phyloP scores from a whole-genome alignment of 2,113 vertebrate genomes.

The Kryptolebias marmoratus region DNA sequence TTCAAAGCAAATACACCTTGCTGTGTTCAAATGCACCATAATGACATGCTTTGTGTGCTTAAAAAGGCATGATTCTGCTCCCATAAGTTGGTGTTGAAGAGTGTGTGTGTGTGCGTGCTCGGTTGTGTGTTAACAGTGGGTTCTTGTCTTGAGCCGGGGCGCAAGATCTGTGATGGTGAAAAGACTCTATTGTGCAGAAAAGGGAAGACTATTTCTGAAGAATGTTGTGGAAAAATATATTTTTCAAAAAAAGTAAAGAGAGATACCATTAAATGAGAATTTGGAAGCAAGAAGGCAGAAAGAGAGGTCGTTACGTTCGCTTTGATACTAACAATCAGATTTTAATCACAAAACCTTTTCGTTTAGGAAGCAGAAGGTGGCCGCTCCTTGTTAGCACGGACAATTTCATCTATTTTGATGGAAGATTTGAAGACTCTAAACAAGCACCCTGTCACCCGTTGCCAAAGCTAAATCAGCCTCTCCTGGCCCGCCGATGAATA shows the following conservation, averaged over 20 bases:
- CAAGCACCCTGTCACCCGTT: constrained; percentile 24
- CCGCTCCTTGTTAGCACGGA: constrained; percentile 45
- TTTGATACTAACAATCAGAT: no score
- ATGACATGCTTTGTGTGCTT: constrained; percentile 10
- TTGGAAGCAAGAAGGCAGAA: neutral
- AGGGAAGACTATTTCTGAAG: constrained; percentile 4
- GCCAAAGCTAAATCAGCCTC: constrained; percentile 29
- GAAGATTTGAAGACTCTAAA: constrained; percentile 46
- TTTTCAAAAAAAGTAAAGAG: neutral
- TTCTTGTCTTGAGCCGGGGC: constrained; percentile 48
- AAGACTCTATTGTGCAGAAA: constrained; percentile 62
- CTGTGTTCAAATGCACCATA: neutral
- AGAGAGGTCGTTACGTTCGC: neutral
- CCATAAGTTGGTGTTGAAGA: neutral
- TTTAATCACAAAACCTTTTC: no score
- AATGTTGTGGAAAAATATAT: constrained; percentile 2
- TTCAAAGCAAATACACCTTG: neutral
- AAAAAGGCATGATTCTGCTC: constrained; percentile 11
- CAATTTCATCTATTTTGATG: constrained; percentile 60
- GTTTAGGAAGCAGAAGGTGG: neutral
- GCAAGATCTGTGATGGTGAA: constrained; percentile 47
- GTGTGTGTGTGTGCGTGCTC: constrained; percentile 7
- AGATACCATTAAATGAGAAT: neutral
- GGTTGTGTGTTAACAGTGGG: constrained; percentile 45
- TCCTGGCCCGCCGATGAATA: constrained; percentile 31